phyloP scores from a whole-genome alignment of 92 coral and sea anemone species.

The Anthopleura xanthogrammica region DNA sequence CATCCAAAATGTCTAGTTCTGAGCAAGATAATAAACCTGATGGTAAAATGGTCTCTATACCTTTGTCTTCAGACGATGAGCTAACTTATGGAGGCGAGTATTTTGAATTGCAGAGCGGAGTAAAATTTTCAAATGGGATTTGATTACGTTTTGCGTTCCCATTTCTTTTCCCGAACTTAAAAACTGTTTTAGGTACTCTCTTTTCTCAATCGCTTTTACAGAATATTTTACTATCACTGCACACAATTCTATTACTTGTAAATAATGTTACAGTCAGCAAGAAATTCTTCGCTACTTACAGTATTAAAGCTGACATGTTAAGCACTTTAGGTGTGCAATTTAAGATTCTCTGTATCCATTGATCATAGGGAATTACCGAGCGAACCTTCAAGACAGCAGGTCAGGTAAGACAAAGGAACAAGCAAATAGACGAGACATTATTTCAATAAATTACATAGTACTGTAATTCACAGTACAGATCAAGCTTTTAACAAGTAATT shows the following conservation, averaged over 20 bases:
- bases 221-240: not conserved
- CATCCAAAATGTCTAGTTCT: constrained; percentile 61
- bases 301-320: too few species aligned
- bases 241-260: too few species aligned
- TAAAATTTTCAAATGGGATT: too few species aligned
- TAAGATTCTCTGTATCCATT: too few species aligned
- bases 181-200: not conserved
- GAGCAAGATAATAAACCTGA: constrained; percentile 71
- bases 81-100: constrained; percentile 48
- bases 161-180: not conserved
- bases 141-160: too few species aligned
- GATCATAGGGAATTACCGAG: constrained; percentile 9
- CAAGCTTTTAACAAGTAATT: too few species aligned
- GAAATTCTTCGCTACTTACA: too few species aligned
- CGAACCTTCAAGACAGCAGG: constrained; percentile 1
- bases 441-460: too few species aligned
- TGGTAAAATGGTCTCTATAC: constrained; percentile 83
- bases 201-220: not conserved
- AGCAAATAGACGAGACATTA: not conserved
- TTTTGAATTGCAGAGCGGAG: not conserved
- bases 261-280: too few species aligned
- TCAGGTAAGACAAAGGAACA: constrained; percentile 16
- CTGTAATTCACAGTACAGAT: too few species aligned
- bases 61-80: constrained; percentile 97
- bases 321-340: too few species aligned